Evolutionary conservation across 1,140 invertebrate genomes (phyloP).

Genomic region (Platyscapa corneri): DNA sequence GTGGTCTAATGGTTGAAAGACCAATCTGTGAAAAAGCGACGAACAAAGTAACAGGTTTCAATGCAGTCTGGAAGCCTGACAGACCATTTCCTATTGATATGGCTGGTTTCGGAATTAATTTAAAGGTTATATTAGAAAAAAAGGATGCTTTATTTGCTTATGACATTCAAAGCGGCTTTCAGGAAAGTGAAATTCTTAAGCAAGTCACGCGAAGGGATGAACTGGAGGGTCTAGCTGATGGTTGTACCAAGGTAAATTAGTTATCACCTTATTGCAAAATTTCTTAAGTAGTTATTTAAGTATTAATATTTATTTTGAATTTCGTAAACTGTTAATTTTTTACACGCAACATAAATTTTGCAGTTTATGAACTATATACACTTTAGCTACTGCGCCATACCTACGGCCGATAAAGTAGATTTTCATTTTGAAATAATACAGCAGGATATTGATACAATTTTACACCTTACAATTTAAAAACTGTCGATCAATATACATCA

Average conservation of each 20-base stretch:
- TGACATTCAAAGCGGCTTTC: slow-evolving; percentile 89
- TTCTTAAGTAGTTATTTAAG: background rate
- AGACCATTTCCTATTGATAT: slow-evolving; percentile 97
- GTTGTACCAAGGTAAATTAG: slow-evolving; percentile 85
- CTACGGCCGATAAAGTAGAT: slow-evolving; percentile 30
- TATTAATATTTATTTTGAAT: slow-evolving; percentile 1
- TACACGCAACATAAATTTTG: background rate
- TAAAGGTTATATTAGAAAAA: slow-evolving; percentile 84
- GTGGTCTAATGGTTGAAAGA: slow-evolving; percentile 90
- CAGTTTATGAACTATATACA: background rate
- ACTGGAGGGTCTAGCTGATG: slow-evolving; percentile 91
- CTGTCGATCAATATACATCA: too few relatives aligned
- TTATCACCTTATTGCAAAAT: background rate
- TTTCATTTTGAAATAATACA: background rate
- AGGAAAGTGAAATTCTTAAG: slow-evolving; percentile 92
- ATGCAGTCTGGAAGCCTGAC: slow-evolving; percentile 89
- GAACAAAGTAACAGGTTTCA: slow-evolving; percentile 87
- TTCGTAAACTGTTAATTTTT: background rate
- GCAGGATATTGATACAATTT: too few relatives aligned
- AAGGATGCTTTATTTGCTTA: slow-evolving; percentile 89
- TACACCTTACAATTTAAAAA: too few relatives aligned
- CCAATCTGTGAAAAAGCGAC: slow-evolving; percentile 81
- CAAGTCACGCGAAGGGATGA: slow-evolving; percentile 84
- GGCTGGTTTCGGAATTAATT: slow-evolving; percentile 97
- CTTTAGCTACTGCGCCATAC: background rate